Evolutionary conservation across 1,140 invertebrate genomes (phyloP).

Genomic region (Drosophila obscura): DNA sequence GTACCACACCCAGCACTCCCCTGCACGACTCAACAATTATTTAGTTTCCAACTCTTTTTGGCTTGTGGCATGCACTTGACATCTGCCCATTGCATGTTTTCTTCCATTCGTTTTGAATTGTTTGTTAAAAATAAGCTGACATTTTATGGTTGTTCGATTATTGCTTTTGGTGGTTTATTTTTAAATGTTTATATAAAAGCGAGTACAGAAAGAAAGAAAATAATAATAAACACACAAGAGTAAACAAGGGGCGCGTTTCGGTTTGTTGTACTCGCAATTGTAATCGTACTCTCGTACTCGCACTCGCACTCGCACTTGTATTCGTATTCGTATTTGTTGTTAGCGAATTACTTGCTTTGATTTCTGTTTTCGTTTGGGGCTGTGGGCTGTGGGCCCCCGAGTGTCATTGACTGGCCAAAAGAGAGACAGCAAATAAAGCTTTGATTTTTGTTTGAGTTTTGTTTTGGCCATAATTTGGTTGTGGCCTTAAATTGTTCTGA

Average conservation of each 20-base stretch:
- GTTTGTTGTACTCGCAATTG: conserved; percentile 1
- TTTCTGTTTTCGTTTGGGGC: conserved; percentile 2
- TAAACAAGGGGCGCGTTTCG: conserved; percentile 34
- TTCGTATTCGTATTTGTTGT: neutral
- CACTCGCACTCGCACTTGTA: too few relatives aligned
- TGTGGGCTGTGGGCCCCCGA: neutral
- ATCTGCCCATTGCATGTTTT: conserved; percentile 27
- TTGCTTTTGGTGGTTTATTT: conserved; percentile 25
- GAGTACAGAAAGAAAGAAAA: neutral
- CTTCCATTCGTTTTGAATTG: conserved; percentile 39
- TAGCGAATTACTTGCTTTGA: conserved; percentile 24
- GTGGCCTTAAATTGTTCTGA: conserved; percentile 32
- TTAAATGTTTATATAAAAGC: conserved; percentile 38
- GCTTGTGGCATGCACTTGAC: conserved; percentile 40
- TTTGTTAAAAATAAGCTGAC: conserved; percentile 54
- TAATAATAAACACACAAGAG: conserved; percentile 4
- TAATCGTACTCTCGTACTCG: too few relatives aligned
- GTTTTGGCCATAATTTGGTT: conserved; percentile 15
- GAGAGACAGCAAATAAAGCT: conserved; percentile 24
- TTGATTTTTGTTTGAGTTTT: conserved; percentile 10
- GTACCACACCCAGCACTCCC: too few relatives aligned
- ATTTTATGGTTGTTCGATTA: conserved; percentile 44
- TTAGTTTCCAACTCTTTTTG: too few relatives aligned
- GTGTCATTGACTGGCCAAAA: conserved; percentile 41
- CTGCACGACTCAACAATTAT: too few relatives aligned